Percentiles rank a stretch among this genome's conserved stretches.
Evolutionary conservation across 2,888 invertebrate species (phyloP).

Genomic region (Lycocerus yunnanus): DNA sequence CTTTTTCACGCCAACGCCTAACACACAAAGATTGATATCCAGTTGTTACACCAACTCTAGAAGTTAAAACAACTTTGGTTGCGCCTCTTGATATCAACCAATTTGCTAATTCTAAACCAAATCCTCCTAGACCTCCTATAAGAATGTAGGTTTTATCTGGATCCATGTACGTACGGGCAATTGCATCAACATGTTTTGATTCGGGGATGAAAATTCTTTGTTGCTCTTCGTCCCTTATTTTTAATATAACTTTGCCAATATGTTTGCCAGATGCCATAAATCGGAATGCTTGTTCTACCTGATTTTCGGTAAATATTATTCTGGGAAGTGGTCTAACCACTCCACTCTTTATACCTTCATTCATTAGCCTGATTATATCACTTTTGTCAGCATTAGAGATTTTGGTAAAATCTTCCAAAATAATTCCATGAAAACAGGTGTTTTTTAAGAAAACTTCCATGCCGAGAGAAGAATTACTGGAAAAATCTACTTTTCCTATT

Average conservation of each 20-base stretch:
- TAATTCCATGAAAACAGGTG: constrained; percentile 95
- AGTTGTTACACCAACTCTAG: constrained; percentile 85
- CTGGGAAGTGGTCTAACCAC: constrained; percentile 90
- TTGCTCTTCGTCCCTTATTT: constrained; percentile 83
- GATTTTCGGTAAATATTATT: constrained; percentile 82
- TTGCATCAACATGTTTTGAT: constrained; percentile 71
- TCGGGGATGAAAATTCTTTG: constrained; percentile 56
- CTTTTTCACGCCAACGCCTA: constrained; percentile 66
- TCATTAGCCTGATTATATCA: constrained; percentile 76
- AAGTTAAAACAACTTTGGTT: constrained; percentile 80
- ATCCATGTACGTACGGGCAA: constrained; percentile 85
- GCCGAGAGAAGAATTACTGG: constrained; percentile 87
- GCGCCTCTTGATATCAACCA: constrained; percentile 92
- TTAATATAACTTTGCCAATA: constrained; percentile 94
- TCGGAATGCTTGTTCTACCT: constrained; percentile 91
- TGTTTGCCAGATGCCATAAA: constrained; percentile 98
- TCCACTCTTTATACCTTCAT: constrained; percentile 83
- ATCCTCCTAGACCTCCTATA: constrained; percentile 94
- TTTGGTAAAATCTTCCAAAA: constrained; percentile 92
- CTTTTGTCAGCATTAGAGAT: constrained; percentile 70
- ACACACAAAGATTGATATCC: constrained; percentile 92
- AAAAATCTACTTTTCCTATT: constrained; percentile 97
- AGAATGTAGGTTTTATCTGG: constrained; percentile 76
- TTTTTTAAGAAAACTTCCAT: constrained; percentile 97
- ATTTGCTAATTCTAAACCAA: constrained; percentile 90